Evolutionary conservation across 2,113 vertebrate genomes (phyloP).

Genomic region (Zootoca vivipara): DNA sequence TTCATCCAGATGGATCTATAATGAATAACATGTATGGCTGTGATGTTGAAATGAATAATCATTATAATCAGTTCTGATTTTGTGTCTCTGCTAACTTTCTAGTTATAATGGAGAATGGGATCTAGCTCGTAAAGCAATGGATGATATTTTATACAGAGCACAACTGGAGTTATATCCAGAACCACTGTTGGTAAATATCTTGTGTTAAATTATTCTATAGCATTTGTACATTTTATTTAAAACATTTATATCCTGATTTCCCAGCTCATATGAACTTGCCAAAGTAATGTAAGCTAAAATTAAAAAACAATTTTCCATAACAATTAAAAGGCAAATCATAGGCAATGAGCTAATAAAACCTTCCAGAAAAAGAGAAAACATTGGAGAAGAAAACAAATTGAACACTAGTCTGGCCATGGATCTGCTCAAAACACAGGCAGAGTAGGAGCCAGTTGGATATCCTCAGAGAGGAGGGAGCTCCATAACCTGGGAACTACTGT

Average conservation of each 20-base stretch:
- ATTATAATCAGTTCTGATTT: not conserved
- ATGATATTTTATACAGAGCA: slow-evolving; percentile 94
- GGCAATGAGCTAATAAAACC: not conserved
- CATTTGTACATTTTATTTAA: not conserved
- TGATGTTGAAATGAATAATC: not conserved
- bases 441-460: not conserved
- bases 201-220: not conserved
- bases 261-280: not conserved
- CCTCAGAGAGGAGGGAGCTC: not conserved
- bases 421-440: not conserved
- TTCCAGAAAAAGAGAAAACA: not conserved
- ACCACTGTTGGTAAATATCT: slow-evolving; percentile 89
- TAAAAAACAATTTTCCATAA: not conserved
- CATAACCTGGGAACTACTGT: not conserved
- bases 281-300: not conserved
- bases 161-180: slow-evolving; percentile 96
- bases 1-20: not conserved
- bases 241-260: not conserved
- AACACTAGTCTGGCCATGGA: not conserved
- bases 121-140: slow-evolving; percentile 92
- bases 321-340: not conserved
- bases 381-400: not conserved
- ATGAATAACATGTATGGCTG: not conserved
- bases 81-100: slow-evolving; percentile 34
- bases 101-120: slow-evolving; percentile 98